A percentile compares a stretch with the other conserved stretches of the same genome.
phyloP scores from a whole-genome alignment of 1,140 invertebrate genomes.

The Drosophila virilis region DNA sequence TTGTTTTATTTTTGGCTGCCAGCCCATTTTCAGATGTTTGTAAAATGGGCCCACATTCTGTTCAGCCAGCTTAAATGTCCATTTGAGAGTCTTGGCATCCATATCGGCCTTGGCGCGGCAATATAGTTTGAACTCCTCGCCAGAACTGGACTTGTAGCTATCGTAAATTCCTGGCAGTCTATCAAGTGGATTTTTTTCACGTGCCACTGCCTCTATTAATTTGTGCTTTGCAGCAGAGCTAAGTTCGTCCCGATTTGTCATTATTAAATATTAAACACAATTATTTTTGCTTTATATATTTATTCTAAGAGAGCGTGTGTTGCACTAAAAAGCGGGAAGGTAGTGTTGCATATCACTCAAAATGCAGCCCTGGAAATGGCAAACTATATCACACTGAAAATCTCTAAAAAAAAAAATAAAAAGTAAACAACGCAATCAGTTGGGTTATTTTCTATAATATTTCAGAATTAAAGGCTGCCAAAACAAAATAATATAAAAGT shows the following conservation, averaged over 20 bases:
- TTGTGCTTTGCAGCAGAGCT: conserved; percentile 72
- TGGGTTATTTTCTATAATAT: background rate
- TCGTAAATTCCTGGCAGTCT: conserved; percentile 31
- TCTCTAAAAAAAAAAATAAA: background rate
- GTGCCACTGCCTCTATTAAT: conserved; percentile 68
- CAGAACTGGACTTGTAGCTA: conserved; percentile 47
- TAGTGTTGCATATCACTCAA: conserved; percentile 7
- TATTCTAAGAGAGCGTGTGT: background rate
- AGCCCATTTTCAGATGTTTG: conserved; percentile 86
- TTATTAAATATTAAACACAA: conserved; percentile 26
- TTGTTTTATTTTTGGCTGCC: conserved; percentile 87
- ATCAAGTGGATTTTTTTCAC: conserved; percentile 75
- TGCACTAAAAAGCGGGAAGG: conserved; percentile 40
- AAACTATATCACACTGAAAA: conserved; percentile 6
- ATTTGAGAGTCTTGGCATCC: conserved; percentile 84
- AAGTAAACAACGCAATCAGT: conserved; percentile 21
- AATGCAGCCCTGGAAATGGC: conserved; percentile 7
- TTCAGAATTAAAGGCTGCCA: background rate
- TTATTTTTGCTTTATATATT: background rate
- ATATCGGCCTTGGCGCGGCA: conserved; percentile 73
- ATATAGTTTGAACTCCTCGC: conserved; percentile 66
- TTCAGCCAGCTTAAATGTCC: conserved; percentile 88
- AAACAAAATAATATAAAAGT: background rate
- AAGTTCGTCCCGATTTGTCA: conserved; percentile 63
- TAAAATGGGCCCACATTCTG: conserved; percentile 88